Evolutionary conservation across 2,113 vertebrate genomes (phyloP), one percentile per base, ranked within the genome.

Genomic region (Phasianus colchicus): DNA sequence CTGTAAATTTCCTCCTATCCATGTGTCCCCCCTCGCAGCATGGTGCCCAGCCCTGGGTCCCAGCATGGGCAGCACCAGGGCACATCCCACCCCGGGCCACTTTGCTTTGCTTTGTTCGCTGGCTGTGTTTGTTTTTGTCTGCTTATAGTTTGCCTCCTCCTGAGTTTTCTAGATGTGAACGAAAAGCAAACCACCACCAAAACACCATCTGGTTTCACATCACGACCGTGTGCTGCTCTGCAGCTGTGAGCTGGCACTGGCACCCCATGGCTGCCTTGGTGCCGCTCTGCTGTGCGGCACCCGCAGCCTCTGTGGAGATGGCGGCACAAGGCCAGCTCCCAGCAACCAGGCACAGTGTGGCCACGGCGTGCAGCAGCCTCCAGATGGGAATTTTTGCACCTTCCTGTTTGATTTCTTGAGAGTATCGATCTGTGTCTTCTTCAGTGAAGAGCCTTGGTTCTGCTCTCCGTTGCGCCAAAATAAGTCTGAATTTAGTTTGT

Each of bases 201-300:
- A 89, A 64, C 19, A 40, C 93, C 95, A 90, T 82, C 93, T 94
- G 95, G 52, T 86, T 93, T 92, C 70, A 60, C 66, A 64, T 86
- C 76, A 50, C 45, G 86, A 22, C 69, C 50, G 55, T 40, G 11
- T 0, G 2, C 43, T 91, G 89, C 87, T 29, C 52, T 30, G 22
- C 32, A 18, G 17, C 76, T 47, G 34, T 0, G 1, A 22, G 15
- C 70, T 90, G 88, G 86, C 73, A 78, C 61, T 24, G 38, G 79
- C 79, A 58, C 32, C 55, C 6, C 30, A 11, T 3, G 29, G 29
- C 45, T 50, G 60, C 30, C 48, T 57, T 30, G 54, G 45, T 70
- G 61, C 25, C 17, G 27, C 27, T 54, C 52, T 54, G 42, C 29
- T 11, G 4, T 20, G 76, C 42, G 27, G 50, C 60, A 63, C 45